phyloP scores from a whole-genome alignment of 2,888 invertebrate genomes.

The Sarcophaga carnaria region DNA sequence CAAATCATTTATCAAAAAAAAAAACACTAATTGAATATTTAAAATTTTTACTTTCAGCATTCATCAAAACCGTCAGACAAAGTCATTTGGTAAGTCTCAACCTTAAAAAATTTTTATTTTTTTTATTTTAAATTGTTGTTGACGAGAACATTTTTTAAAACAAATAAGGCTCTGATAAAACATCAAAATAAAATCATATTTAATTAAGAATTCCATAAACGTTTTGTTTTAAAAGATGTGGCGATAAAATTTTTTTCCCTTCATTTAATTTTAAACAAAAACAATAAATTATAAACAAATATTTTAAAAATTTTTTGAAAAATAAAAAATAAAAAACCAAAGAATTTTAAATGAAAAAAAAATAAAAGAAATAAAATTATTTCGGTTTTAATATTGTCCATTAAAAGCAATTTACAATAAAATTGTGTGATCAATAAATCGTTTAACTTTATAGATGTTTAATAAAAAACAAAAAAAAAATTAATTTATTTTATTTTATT shows the following conservation, averaged over 20 bases:
- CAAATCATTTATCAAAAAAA: background rate
- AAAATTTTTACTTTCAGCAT: background rate
- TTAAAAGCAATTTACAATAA: slow-evolving; percentile 36
- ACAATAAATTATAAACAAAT: slow-evolving; percentile 53
- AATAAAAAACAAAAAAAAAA: slow-evolving; percentile 3
- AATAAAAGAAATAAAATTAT: slow-evolving; percentile 19
- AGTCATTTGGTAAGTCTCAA: slow-evolving; percentile 45
- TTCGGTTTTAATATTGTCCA: slow-evolving; percentile 33
- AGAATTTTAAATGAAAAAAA: background rate
- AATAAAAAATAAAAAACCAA: background rate
- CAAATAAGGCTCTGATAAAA: background rate
- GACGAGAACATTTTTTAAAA: slow-evolving; percentile 29
- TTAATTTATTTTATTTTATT: slow-evolving; percentile 31
- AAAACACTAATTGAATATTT: slow-evolving; percentile 4
- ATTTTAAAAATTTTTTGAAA: slow-evolving; percentile 36
- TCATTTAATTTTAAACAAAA: slow-evolving; percentile 16
- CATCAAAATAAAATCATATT: background rate
- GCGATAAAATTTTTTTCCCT: slow-evolving; percentile 34
- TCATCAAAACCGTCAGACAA: background rate
- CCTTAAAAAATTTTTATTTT: slow-evolving; percentile 7
- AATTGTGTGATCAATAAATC: slow-evolving; percentile 45
- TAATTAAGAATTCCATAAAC: slow-evolving; percentile 63
- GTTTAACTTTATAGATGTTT: slow-evolving; percentile 32
- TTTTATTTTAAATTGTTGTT: slow-evolving; percentile 6
- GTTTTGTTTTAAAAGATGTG: slow-evolving; percentile 32